phyloP scores from a whole-genome alignment of 2,888 invertebrate genomes.

The Hartigia nigra region DNA sequence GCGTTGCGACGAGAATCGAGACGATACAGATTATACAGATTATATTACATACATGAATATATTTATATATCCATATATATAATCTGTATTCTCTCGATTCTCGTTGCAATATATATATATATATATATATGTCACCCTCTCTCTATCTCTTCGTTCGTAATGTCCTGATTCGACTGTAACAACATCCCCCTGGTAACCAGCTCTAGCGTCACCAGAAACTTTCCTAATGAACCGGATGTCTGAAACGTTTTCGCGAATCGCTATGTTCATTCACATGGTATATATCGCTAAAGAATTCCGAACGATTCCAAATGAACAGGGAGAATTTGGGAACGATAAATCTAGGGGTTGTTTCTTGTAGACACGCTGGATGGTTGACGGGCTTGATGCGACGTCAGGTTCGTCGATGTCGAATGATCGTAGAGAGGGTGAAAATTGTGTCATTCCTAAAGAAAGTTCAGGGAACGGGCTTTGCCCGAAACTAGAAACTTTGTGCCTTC shows the following conservation, averaged over 20 bases:
- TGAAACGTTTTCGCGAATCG: background rate
- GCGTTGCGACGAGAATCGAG: background rate
- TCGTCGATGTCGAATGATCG: background rate
- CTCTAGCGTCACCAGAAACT: background rate
- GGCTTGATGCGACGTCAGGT: background rate
- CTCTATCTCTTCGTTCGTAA: background rate
- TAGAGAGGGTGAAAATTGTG: background rate
- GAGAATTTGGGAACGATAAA: background rate
- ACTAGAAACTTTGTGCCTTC: conserved; percentile 3
- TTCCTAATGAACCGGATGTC: background rate
- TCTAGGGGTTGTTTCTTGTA: background rate
- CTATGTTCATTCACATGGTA: background rate
- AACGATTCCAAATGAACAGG: background rate
- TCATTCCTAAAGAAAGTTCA: background rate
- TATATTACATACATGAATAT: too few species aligned
- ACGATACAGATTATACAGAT: background rate
- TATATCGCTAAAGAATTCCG: background rate
- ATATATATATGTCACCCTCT: background rate
- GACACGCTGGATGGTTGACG: background rate
- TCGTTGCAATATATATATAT: too few species aligned
- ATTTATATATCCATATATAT: background rate
- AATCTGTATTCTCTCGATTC: too few species aligned
- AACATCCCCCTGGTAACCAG: background rate
- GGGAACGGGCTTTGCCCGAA: background rate
- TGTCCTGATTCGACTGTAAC: background rate